Base-by-base conservation (phyloP, 2,888 invertebrate species). In the Alloscopus bannaensis region DNA sequence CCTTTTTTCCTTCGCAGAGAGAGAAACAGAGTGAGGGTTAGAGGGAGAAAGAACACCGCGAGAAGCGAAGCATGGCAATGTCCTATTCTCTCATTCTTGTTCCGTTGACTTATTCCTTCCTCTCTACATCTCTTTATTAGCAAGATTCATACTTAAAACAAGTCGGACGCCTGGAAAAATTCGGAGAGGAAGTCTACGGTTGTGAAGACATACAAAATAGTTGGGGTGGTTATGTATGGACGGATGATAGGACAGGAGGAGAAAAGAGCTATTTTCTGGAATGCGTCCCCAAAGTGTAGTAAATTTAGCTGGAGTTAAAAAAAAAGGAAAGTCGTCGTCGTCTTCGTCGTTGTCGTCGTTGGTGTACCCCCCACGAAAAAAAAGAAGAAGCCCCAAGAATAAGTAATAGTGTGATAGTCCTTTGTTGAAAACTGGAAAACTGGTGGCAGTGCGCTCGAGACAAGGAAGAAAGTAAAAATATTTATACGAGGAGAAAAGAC, bases 231-330 rank as follows among this genome's bases (percentile, higher is more conserved):
- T 60, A 60, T 20, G 60, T 55, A 22, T 40, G 68, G 68, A 71
- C 26, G 71, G 76, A 75, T 76, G 78, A 42, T 78, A 52, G 60
- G 65, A 68, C 62, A 71, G 77, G 78, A 69, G 72, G 81, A 82
- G 81, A 84, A 79, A 85, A 84, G 84, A 84, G 86, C 86, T 86
- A 86, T 86, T 86, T 85, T 86, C 84, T 83, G 82, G 81, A 85
- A 86, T 85, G 86, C 83, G 84, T 86, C 86, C 86, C 86, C 80
- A 81, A 83, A 82, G 86, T 83, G 83, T 83, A 84, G 80, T 86
- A 86, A 86, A 86, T 86, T 86, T 85, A 80, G 71, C 83, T 77
- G 79, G 82, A 83, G 81, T 80, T 55, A 42, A 52, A 71, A 22
- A n/a, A 70, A 55, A 18, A 45, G n/a, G 45, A 45, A 50, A 40